These are phyloP conservation scores for Pterocles gutturalis DNA, from an alignment of 2,113 vertebrate species.

Conservation along the genomic window DNA sequence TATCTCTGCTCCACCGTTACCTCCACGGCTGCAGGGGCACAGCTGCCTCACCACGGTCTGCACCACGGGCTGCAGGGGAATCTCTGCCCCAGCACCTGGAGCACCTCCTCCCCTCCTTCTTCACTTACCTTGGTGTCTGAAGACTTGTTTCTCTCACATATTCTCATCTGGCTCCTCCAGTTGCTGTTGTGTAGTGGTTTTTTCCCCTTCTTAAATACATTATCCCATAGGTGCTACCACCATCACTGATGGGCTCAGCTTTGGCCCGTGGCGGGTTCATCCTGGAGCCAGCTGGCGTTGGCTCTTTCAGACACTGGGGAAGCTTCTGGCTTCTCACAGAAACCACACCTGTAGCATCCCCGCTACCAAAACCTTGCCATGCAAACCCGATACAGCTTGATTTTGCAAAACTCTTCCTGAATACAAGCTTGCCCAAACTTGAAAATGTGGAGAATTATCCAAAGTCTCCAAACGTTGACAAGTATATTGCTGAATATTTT, in stretches of 20 bases:
- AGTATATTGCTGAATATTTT: background rate
- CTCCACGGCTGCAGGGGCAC: background rate
- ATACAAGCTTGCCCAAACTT: background rate
- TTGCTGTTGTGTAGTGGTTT: background rate
- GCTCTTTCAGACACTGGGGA: background rate
- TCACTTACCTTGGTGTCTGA: background rate
- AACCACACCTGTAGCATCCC: rapidly evolving
- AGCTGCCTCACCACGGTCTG: background rate
- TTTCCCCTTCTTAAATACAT: background rate
- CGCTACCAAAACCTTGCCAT: background rate
- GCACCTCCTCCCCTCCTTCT: background rate
- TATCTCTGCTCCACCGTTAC: background rate
- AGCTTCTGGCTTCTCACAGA: background rate
- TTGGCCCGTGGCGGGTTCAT: too few relatives aligned
- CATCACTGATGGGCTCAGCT: background rate
- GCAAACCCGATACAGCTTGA: background rate
- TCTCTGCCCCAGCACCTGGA: background rate
- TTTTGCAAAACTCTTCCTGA: background rate
- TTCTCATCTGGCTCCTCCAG: background rate
- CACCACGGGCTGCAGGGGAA: background rate
- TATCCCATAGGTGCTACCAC: background rate
- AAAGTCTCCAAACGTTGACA: background rate
- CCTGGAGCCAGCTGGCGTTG: rapidly evolving
- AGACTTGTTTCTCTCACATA: background rate
- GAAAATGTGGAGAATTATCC: background rate